Evolutionary conservation across 2,797 vertebrate genomes (phyloP).

Genomic region (Stomatorhinus walkeri): DNA sequence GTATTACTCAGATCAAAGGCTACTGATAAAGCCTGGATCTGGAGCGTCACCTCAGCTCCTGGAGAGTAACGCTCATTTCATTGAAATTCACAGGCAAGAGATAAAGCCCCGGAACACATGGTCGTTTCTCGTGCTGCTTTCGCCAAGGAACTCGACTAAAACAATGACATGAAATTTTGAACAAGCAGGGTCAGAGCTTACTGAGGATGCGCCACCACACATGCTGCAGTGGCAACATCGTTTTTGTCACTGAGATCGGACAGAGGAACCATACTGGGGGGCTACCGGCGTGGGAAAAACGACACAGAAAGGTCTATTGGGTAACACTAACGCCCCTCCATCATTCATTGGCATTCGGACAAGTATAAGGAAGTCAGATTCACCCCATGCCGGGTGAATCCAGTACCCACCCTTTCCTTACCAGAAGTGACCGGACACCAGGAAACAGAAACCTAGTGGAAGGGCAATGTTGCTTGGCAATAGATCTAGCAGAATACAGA

Average conservation of each 20-base stretch:
- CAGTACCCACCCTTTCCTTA: not conserved
- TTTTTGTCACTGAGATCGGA: not conserved
- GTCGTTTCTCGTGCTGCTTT: not conserved
- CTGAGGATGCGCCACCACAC: not conserved
- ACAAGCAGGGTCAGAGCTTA: not conserved
- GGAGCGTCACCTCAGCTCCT: not conserved
- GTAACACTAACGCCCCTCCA: not conserved
- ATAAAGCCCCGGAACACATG: not conserved
- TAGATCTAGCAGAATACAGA: not conserved
- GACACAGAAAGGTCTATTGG: not conserved
- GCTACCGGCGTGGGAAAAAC: not conserved
- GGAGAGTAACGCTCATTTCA: not conserved
- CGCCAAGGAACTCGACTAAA: not conserved
- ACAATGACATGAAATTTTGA: not conserved
- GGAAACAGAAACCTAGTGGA: constrained; percentile 2
- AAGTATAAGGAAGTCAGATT: not conserved
- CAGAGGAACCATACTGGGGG: not conserved
- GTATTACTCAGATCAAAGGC: not conserved
- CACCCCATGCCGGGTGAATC: not conserved
- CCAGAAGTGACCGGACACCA: constrained; percentile 1
- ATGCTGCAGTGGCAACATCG: not conserved
- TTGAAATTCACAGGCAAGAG: not conserved
- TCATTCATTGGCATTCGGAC: not conserved
- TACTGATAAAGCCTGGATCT: not conserved
- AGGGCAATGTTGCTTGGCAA: not conserved